These are phyloP conservation scores for Sycophila sp. DNA, from an alignment of 1,140 invertebrate species.

Conservation along the genomic window DNA sequence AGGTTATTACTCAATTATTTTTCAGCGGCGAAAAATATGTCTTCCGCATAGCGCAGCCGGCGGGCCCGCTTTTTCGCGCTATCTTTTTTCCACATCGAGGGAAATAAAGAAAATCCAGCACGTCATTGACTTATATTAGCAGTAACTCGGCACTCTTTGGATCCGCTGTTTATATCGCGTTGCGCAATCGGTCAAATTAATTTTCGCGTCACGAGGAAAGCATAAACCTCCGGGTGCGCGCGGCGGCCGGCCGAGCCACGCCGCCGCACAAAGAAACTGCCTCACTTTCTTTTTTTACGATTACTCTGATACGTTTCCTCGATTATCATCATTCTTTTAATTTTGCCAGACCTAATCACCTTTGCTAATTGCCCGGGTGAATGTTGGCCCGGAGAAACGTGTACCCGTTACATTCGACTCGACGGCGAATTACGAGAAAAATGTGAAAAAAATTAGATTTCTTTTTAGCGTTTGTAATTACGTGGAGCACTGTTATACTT, in stretches of 20 bases:
- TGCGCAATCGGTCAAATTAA: constrained; percentile 38
- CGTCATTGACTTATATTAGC: not conserved
- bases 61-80: no score
- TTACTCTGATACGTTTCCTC: not conserved
- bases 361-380: no score
- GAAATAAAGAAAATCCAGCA: not conserved
- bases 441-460: no score
- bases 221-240: not conserved
- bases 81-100: not conserved
- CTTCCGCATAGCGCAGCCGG: no score
- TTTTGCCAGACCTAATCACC: no score
- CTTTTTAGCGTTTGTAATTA: no score
- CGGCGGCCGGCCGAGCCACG: not conserved
- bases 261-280: constrained; percentile 12
- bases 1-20: no score
- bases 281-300: constrained; percentile 23
- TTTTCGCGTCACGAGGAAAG: constrained; percentile 30
- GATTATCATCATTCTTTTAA: not conserved
- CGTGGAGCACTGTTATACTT: no score
- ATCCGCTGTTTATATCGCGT: constrained; percentile 16
- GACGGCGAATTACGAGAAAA: no score
- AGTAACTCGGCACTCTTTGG: not conserved
- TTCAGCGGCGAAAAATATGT: not conserved
- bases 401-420: no score
- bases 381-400: no score